Evolutionary conservation across 2,888 invertebrate genomes (phyloP).

Genomic region (Scaptodrosophila latifasciaeformis): DNA sequence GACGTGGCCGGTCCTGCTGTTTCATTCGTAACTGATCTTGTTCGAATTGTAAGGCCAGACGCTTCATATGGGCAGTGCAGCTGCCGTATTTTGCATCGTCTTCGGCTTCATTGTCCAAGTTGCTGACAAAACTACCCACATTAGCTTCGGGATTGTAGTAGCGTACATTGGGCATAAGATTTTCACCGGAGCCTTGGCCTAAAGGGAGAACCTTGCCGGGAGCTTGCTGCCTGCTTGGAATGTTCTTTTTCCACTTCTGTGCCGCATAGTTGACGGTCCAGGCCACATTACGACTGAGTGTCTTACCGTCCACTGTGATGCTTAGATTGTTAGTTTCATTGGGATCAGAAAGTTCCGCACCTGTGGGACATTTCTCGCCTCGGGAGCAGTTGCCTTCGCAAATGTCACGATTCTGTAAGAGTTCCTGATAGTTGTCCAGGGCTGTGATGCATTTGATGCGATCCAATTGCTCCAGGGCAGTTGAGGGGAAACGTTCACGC

Average conservation of each 20-base stretch:
- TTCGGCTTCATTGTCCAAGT: conserved; percentile 26
- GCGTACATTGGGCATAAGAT: conserved; percentile 52
- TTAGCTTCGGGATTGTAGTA: conserved; percentile 38
- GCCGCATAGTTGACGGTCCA: conserved; percentile 46
- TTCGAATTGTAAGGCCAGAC: conserved; percentile 17
- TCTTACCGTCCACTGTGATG: not conserved
- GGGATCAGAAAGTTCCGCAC: conserved; percentile 72
- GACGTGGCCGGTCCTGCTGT: not conserved
- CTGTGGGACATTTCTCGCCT: conserved; percentile 90
- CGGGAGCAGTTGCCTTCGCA: conserved; percentile 91
- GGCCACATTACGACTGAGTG: conserved; percentile 8
- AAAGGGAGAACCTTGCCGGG: not conserved
- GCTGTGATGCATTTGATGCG: conserved; percentile 85
- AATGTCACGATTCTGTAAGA: conserved; percentile 85
- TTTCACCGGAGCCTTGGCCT: conserved; percentile 32
- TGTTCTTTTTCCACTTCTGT: conserved; percentile 48
- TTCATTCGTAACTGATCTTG: not conserved
- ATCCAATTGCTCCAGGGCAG: conserved; percentile 84
- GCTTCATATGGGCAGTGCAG: conserved; percentile 7
- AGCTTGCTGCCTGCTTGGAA: not conserved
- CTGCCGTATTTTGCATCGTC: not conserved
- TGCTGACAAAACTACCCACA: conserved; percentile 43
- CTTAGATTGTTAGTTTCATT: not conserved
- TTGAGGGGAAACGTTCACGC: conserved; percentile 88
- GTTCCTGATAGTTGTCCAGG: conserved; percentile 88